phyloP scores from a whole-genome alignment of 2,797 vertebrate genomes.

The Thamnophis elegans region DNA sequence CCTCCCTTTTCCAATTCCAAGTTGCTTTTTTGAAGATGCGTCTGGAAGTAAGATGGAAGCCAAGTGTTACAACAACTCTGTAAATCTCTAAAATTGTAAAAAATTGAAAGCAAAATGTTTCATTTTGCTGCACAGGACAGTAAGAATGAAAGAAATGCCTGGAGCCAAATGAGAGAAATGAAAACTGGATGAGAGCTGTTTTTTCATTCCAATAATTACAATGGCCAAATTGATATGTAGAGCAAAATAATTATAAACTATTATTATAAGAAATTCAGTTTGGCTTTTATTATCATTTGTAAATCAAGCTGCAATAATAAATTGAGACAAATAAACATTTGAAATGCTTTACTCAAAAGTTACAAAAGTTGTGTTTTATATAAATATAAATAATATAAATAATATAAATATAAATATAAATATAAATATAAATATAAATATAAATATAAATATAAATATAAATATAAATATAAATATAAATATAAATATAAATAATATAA shows the following conservation, averaged over 20 bases:
- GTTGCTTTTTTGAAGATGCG: neutral
- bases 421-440: too few relatives aligned
- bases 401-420: too few relatives aligned
- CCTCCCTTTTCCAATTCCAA: neutral
- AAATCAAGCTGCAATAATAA: neutral
- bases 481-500: too few relatives aligned
- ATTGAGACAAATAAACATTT: neutral
- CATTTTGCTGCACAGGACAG: neutral
- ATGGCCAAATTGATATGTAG: neutral
- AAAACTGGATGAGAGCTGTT: neutral
- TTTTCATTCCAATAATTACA: neutral
- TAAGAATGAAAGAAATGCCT: neutral
- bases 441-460: too few relatives aligned
- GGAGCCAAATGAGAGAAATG: neutral
- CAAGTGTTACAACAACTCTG: neutral
- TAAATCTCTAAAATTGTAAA: neutral
- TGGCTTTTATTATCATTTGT: neutral
- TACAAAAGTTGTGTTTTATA: neutral
- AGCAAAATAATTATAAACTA: neutral
- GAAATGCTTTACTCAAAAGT: neutral
- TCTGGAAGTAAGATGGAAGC: neutral
- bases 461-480: too few relatives aligned
- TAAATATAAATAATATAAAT: too few relatives aligned
- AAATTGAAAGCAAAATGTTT: neutral
- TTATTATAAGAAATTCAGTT: neutral